Base-by-base conservation (phyloP, 2,113 vertebrate genomes). In the Cyrtonyx montezumae region DNA sequence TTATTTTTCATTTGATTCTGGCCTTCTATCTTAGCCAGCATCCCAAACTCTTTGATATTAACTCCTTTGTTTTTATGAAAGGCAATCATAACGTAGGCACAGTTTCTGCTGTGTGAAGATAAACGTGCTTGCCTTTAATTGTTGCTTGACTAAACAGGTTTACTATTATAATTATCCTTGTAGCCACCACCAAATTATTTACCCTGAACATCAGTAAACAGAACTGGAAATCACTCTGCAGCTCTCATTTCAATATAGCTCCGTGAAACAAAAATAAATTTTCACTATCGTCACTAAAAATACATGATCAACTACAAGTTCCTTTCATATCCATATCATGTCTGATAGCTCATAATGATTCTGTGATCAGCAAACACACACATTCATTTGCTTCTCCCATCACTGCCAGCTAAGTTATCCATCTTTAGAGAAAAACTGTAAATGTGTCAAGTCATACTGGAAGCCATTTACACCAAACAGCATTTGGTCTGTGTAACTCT, bases 241-340 rank as follows among this genome's bases (percentile, higher is more conserved):
- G 6, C 6, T 58, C 22, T 20, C 19, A 48, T 48, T 87, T 81
- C 56, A 87, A 13, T 42, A 15, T 2, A 65, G 37, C 22, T 56
- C 46, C 5, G 1, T 71, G 40, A 76, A 90, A 80, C 19, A 2
- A 49, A 11, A 78, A 67, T 21, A 55, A 76, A 70, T 8, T 51
- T 78, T 53, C n/a, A 58, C 0, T 8, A 62, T 17, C 13, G 7
- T 36, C 9, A 58, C 17, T 48, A 43, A 75, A 46, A 0, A 0
- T 36, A 23, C 17, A 61, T 67, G 34, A 49, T 5, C 19, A 65
- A 9, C 20, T 79, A 76, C 20, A 76, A 4, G 9, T 9, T 37
- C n/a, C 26, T 76, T 84, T 55, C 40, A 61, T 17, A 61, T 4
- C 9, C 25, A n/a, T 18, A 65, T 46, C 34, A 22, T 0, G 2